phyloP scores from a whole-genome alignment of 2,113 vertebrate species.

The Hemiscyllium ocellatum region DNA sequence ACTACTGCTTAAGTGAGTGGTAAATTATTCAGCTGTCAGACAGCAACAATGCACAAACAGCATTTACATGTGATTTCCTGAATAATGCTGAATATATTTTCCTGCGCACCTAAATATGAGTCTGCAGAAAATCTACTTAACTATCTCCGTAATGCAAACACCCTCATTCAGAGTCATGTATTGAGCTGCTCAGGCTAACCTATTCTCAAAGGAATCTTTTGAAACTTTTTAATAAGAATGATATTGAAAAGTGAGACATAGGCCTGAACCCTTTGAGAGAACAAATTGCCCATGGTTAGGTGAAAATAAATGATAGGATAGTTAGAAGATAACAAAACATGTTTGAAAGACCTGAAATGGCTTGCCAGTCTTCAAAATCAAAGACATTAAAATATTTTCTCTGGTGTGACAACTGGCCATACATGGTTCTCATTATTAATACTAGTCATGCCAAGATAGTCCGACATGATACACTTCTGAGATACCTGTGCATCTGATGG shows the following conservation, averaged over 20 bases:
- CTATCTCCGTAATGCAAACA: constrained; percentile 35
- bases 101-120: not conserved
- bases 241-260: constrained; percentile 60
- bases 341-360: not conserved
- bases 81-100: constrained; percentile 21
- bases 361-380: not conserved
- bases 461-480: not conserved
- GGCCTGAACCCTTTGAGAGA: constrained; percentile 40
- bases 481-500: not conserved
- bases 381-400: not conserved
- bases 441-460: not conserved
- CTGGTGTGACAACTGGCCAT: not conserved
- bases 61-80: not conserved
- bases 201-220: constrained; percentile 5
- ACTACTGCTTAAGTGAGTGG: not conserved
- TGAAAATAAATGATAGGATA: constrained; percentile 39
- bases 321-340: constrained; percentile 27
- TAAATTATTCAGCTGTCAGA: constrained; percentile 10
- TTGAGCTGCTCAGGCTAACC: constrained; percentile 1
- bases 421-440: not conserved
- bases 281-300: not conserved
- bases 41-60: not conserved
- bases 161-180: constrained; percentile 1
- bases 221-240: constrained; percentile 53
- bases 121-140: constrained; percentile 24